phyloP scores from a whole-genome alignment of 2,797 vertebrate genomes.

The Mormyrus hasselquistii region DNA sequence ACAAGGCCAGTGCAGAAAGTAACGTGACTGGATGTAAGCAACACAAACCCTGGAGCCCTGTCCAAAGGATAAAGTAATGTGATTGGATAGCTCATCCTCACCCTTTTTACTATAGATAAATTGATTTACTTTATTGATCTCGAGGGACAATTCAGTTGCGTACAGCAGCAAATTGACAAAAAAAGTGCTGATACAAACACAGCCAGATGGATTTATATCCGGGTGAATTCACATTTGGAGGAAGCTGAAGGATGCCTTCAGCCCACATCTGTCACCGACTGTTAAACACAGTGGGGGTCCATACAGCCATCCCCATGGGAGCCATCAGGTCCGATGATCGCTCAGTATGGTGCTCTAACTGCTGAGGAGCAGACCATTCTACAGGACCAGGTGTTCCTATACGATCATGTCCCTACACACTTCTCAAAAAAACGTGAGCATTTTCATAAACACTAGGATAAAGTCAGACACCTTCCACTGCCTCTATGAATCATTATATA shows the following conservation, averaged over 20 bases:
- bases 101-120: neutral
- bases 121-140: conserved; percentile 1
- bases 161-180: neutral
- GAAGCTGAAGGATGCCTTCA: neutral
- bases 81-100: neutral
- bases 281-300: neutral
- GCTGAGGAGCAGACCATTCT: neutral
- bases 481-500: neutral
- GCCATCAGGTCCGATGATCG: neutral
- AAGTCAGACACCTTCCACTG: neutral
- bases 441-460: neutral
- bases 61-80: neutral
- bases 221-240: neutral
- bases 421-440: neutral
- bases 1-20: neutral
- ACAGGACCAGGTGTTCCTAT: neutral
- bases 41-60: neutral
- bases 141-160: neutral
- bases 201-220: neutral
- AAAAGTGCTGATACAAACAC: neutral
- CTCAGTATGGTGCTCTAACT: neutral
- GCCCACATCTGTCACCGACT: neutral
- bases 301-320: neutral
- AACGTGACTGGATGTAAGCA: neutral
- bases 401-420: neutral